Percentiles rank a stretch among this genome's conserved stretches.
Evolutionary conservation across 2,797 vertebrate genomes (phyloP).

Genomic region (Paedocypris micromegethes): DNA sequence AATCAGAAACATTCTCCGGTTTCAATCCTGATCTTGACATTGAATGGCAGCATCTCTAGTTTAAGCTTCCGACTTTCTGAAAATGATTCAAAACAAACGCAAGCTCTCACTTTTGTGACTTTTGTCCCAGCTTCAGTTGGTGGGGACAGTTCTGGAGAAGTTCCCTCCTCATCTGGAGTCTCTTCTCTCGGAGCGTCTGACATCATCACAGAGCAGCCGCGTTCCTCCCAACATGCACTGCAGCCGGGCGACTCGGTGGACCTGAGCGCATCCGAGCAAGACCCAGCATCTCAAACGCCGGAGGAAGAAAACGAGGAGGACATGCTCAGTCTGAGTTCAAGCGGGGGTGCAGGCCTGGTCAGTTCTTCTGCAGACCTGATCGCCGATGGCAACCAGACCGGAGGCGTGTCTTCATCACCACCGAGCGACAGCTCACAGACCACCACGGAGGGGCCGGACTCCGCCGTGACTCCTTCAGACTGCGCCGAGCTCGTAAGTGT

Average conservation of each 20-base stretch:
- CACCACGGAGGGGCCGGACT: constrained; percentile 95
- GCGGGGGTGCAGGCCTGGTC: constrained; percentile 69
- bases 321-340: constrained; percentile 85
- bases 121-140: constrained; percentile 72
- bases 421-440: constrained; percentile 96
- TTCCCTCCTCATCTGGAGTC: constrained; percentile 65
- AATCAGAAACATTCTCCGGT: no score
- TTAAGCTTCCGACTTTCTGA: no score
- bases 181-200: constrained; percentile 74
- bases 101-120: neutral
- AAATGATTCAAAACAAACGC: no score
- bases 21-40: no score
- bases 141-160: constrained; percentile 64
- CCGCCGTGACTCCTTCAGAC: constrained; percentile 92
- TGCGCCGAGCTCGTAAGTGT: constrained; percentile 89
- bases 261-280: constrained; percentile 73
- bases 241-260: constrained; percentile 87
- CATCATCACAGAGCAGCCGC: constrained; percentile 95
- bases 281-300: constrained; percentile 58
- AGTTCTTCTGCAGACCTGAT: constrained; percentile 63
- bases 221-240: constrained; percentile 85
- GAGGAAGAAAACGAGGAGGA: constrained; percentile 79
- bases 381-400: constrained; percentile 70
- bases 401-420: constrained; percentile 78
- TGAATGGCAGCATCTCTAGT: neutral